Base-by-base conservation (phyloP, 2,113 vertebrate genomes). In the Paraplagusia blochii region DNA sequence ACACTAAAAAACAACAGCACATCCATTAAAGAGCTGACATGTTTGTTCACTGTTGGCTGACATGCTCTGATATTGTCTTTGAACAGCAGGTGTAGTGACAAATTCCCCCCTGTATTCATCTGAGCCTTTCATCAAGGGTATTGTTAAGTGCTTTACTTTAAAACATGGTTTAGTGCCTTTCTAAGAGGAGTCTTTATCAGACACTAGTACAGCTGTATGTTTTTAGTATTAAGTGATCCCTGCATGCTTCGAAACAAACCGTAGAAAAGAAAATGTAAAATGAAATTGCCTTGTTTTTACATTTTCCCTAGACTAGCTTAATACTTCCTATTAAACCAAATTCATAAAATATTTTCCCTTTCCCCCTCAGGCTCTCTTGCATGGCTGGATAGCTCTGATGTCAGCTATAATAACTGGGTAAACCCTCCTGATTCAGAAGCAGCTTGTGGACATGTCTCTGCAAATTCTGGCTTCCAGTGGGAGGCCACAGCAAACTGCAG, bases 331-430 rank as follows among this genome's bases (percentile, higher is more conserved):
- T 2, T 29, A 29, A 29, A 29, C 6, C 22, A 2, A 29, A 4
- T 29, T 2, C 2, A 29, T 4, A 29, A 29, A 29, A 29, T 29
- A 29, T 29, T 29, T 29, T 4, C 22, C 22, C 6, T 29, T 29
- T 29, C 14, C 38, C 70, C 48, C 8, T 34, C 85, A 96, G 95
- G 87, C 51, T 76, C 72, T 1, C 54, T 94, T 19, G 89, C 85
- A 11, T 98, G 96, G 96, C 74, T 98, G 75, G 93, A 98, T 63
- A 87, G 88, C 48, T 94, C 94, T 36, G 83, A 91, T 40, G 73
- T 94, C 72, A 95, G 78, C 74, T 99, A 94, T 48, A 91, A 79
- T 65, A 92, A 95, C 75, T 97, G 93, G 93, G 72, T 60, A 9
- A 53, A 63, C 10, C 65, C 78, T 1, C 88, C 89, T 1, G 68